Percentiles rank a stretch among this genome's conserved stretches.
phyloP scores from a whole-genome alignment of 2,888 invertebrate genomes.

The Phalera bucephala region DNA sequence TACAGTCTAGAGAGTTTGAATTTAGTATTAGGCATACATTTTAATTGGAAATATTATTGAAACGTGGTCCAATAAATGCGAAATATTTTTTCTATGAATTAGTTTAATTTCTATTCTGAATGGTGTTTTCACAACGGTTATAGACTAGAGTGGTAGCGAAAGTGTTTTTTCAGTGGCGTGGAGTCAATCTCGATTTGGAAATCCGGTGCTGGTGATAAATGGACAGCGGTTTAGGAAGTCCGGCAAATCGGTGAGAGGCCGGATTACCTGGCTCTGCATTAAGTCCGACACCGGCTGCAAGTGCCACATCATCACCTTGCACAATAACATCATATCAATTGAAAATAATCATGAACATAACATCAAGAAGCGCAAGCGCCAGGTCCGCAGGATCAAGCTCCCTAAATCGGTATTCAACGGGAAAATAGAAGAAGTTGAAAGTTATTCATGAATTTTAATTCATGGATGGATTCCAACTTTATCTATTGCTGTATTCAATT shows the following conservation, averaged over 20 bases:
- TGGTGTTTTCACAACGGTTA: constrained; percentile 3
- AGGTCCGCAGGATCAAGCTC: constrained; percentile 4
- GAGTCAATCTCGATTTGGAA: constrained; percentile 60
- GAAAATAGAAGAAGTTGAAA: constrained; percentile 4
- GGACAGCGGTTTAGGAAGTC: constrained; percentile 58
- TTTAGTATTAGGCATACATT: not conserved
- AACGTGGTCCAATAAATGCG: constrained; percentile 17
- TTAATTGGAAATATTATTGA: too few species aligned
- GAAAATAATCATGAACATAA: constrained; percentile 49
- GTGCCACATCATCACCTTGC: constrained; percentile 52
- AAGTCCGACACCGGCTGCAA: constrained; percentile 67
- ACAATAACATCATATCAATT: constrained; percentile 44
- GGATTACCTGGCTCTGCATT: constrained; percentile 61
- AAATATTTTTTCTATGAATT: constrained; percentile 27
- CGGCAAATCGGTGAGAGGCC: constrained; percentile 26
- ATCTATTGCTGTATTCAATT: too few species aligned
- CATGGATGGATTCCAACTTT: too few species aligned
- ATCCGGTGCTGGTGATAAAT: constrained; percentile 60
- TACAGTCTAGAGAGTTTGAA: not conserved
- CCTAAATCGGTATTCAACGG: constrained; percentile 3
- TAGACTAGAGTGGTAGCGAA: constrained; percentile 25
- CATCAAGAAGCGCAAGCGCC: constrained; percentile 29
- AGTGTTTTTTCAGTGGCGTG: constrained; percentile 60
- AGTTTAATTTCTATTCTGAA: constrained; percentile 26
- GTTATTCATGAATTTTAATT: too few species aligned